Percentiles rank a stretch among this genome's conserved stretches.
These are phyloP conservation scores for Eumaeus atala DNA, from an alignment of 1,140 invertebrate genomes.

Conservation along the genomic window DNA sequence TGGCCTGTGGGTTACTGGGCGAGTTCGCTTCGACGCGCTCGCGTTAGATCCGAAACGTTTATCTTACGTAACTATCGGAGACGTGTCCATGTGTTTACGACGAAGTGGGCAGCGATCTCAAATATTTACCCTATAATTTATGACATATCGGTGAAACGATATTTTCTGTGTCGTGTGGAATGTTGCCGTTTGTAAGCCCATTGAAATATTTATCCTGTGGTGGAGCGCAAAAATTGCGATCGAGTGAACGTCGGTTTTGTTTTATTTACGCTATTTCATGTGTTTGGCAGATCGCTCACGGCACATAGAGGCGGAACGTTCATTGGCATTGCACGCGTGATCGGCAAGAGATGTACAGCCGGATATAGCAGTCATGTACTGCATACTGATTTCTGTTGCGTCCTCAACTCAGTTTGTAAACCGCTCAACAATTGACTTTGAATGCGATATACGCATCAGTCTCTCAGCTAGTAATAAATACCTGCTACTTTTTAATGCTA, in stretches of 20 bases:
- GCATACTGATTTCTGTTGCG: constrained; percentile 39
- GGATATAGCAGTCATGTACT: constrained; percentile 38
- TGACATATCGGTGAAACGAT: constrained; percentile 24
- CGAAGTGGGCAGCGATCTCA: constrained; percentile 22
- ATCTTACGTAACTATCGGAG: constrained; percentile 5
- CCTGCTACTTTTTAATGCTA: no score
- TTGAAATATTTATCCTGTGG: constrained; percentile 10
- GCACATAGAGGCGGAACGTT: constrained; percentile 25
- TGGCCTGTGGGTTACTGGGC: constrained; percentile 65
- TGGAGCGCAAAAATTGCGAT: not conserved
- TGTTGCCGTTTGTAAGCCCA: not conserved
- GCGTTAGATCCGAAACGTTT: constrained; percentile 1
- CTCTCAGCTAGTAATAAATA: no score
- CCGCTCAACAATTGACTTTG: no score
- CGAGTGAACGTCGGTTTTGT: constrained; percentile 1
- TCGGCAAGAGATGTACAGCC: constrained; percentile 28
- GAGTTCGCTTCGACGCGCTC: constrained; percentile 20
- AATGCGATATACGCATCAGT: not conserved
- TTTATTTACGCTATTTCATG: constrained; percentile 18
- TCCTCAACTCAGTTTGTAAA: not conserved
- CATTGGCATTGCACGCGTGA: constrained; percentile 31
- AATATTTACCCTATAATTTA: constrained; percentile 28
- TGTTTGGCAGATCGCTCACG: constrained; percentile 4
- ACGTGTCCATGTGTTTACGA: constrained; percentile 17
- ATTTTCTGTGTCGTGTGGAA: constrained; percentile 21